Percentiles rank a stretch among this genome's conserved stretches.
These are phyloP conservation scores for Speoplatyrhinus poulsoni DNA, from an alignment of 2,113 vertebrate genomes.

Conservation along the genomic window DNA sequence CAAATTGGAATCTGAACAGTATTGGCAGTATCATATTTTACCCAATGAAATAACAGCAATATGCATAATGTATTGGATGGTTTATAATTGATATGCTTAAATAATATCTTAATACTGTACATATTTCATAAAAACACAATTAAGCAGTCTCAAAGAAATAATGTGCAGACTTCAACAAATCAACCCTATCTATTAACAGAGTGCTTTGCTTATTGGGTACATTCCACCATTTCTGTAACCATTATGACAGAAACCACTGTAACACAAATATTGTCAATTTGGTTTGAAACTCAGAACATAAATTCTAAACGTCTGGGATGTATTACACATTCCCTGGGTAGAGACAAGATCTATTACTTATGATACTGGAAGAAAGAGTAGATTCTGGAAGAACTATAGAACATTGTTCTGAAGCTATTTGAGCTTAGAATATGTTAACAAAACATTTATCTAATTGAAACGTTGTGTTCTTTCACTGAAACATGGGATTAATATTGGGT, in stretches of 20 bases:
- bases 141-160: slow-evolving; percentile 1
- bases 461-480: slow-evolving; percentile 9
- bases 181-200: background rate
- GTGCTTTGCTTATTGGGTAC: too few relatives aligned
- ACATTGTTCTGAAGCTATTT: background rate
- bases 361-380: too few relatives aligned
- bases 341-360: too few relatives aligned
- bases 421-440: slow-evolving; percentile 1
- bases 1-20: background rate
- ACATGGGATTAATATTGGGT: too few relatives aligned
- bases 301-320: too few relatives aligned
- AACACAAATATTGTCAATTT: too few relatives aligned
- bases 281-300: too few relatives aligned
- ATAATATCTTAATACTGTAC: slow-evolving; percentile 7
- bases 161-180: slow-evolving; percentile 10
- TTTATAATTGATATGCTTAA: slow-evolving; percentile 9
- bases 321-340: too few relatives aligned
- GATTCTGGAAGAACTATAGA: too few relatives aligned
- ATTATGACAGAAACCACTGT: background rate
- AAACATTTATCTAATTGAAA: background rate
- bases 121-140: background rate
- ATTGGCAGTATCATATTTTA: slow-evolving; percentile 9
- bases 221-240: too few relatives aligned
- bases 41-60: slow-evolving; percentile 2
- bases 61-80: slow-evolving; percentile 11